phyloP scores from a whole-genome alignment of 2,113 vertebrate genomes.

The Beaufortia kweichowensis region DNA sequence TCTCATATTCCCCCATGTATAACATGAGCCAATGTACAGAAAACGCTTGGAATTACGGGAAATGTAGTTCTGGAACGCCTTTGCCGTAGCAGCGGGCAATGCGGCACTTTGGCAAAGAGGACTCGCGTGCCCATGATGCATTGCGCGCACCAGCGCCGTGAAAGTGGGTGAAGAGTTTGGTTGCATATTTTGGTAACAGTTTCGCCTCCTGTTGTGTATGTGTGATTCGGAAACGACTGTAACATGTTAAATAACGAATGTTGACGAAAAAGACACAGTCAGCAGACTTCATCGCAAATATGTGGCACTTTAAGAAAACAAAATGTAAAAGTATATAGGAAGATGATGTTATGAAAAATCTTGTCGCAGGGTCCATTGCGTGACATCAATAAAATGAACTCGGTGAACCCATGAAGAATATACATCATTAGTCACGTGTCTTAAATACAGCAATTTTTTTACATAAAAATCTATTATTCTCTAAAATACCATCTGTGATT shows the following conservation, averaged over 20 bases:
- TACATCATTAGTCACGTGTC: background rate
- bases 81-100: background rate
- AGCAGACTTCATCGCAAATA: background rate
- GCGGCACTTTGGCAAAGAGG: fast-evolving
- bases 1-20: slow-evolving; percentile 60
- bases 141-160: slow-evolving; percentile 17
- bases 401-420: slow-evolving; percentile 1
- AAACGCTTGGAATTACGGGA: slow-evolving; percentile 61
- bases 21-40: slow-evolving; percentile 64
- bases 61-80: slow-evolving; percentile 53
- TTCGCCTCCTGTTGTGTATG: slow-evolving; percentile 9
- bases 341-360: background rate
- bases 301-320: background rate
- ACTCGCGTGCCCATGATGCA: slow-evolving; percentile 66
- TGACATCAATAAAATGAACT: slow-evolving; percentile 28
- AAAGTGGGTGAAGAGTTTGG: slow-evolving; percentile 52
- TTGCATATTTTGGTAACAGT: slow-evolving; percentile 43
- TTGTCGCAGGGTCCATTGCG: background rate
- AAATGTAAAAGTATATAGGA: background rate
- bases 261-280: background rate
- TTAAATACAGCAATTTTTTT: background rate
- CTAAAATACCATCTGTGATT: background rate
- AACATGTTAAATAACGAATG: too few relatives aligned
- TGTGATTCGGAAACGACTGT: background rate
- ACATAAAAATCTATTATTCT: background rate